These are phyloP conservation scores for Procavia capensis DNA, from an alignment of 2,113 vertebrate genomes.

Conservation along the genomic window DNA sequence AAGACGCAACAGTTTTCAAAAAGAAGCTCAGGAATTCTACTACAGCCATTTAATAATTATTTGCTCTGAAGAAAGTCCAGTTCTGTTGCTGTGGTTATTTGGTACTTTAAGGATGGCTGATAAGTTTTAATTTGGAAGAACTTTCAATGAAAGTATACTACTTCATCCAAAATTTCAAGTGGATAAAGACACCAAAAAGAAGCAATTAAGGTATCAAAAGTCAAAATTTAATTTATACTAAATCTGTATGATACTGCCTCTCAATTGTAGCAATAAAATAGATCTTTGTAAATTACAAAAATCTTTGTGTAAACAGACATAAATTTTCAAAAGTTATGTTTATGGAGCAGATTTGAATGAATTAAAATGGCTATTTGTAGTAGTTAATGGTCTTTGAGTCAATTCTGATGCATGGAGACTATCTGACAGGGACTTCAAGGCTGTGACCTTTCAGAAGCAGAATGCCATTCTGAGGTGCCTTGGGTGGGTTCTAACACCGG, in stretches of 20 bases:
- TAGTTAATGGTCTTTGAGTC: no score
- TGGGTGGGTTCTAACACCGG: neutral
- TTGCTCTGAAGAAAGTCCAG: neutral
- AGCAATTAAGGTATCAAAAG: neutral
- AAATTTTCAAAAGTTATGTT: neutral
- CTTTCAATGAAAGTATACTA: neutral
- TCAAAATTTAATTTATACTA: slow-evolving; percentile 10
- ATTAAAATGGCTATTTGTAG: neutral
- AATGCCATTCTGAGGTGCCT: neutral
- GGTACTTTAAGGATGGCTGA: neutral
- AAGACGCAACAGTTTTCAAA: neutral
- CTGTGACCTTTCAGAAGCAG: neutral
- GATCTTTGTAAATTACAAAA: slow-evolving; percentile 30
- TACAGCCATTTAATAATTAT: neutral
- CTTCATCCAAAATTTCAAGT: slow-evolving; percentile 18
- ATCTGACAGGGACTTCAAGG: neutral
- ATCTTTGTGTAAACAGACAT: neutral
- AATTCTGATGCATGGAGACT: neutral
- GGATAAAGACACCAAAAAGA: neutral
- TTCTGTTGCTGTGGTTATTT: neutral
- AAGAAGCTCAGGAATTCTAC: neutral
- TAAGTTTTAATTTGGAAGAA: slow-evolving; percentile 7
- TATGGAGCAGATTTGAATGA: neutral
- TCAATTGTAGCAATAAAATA: neutral
- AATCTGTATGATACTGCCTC: neutral